These are phyloP conservation scores for Elysia chlorotica DNA, from an alignment of 1,140 invertebrate genomes.

Conservation along the genomic window DNA sequence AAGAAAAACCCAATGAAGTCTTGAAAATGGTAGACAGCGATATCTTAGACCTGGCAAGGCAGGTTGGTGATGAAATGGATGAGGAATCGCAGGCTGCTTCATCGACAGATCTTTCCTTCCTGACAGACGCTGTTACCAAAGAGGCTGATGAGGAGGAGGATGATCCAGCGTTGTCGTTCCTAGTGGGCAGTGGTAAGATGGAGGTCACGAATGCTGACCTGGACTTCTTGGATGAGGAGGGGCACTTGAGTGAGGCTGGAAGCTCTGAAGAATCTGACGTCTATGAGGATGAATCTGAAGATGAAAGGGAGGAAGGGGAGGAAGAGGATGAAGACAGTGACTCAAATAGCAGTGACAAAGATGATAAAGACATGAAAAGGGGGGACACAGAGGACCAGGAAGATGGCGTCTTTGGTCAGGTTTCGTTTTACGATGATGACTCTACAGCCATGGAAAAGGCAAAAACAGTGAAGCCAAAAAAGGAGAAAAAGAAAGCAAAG, in stretches of 20 bases:
- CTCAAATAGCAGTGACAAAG: slow-evolving; percentile 17
- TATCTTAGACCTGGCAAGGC: slow-evolving; percentile 4
- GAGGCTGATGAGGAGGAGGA: slow-evolving; percentile 14
- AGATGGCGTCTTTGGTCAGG: slow-evolving; percentile 24
- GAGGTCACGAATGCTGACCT: slow-evolving; percentile 25
- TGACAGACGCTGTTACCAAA: slow-evolving; percentile 8
- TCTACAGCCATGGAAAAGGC: slow-evolving; percentile 21
- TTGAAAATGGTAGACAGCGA: slow-evolving; percentile 16
- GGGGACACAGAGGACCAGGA: slow-evolving; percentile 30
- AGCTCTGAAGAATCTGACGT: slow-evolving; percentile 30
- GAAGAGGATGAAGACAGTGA: slow-evolving; percentile 24
- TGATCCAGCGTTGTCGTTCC: slow-evolving; percentile 10
- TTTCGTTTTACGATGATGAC: slow-evolving; percentile 22
- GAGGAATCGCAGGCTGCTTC: neutral
- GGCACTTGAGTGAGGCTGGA: slow-evolving; percentile 21
- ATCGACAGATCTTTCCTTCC: slow-evolving; percentile 4
- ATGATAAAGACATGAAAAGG: slow-evolving; percentile 22
- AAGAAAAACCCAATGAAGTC: slow-evolving; percentile 7
- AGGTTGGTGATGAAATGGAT: slow-evolving; percentile 11
- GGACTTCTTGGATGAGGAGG: slow-evolving; percentile 28
- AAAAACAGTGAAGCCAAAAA: slow-evolving; percentile 17
- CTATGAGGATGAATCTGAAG: slow-evolving; percentile 34
- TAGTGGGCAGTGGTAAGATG: slow-evolving; percentile 3
- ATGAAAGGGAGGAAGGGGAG: slow-evolving; percentile 36
- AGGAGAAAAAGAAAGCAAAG: slow-evolving; percentile 19